Evolutionary conservation across 2,797 vertebrate species (phyloP), one percentile per base, ranked within the genome.

Genomic region (Diplodus puntazzo): DNA sequence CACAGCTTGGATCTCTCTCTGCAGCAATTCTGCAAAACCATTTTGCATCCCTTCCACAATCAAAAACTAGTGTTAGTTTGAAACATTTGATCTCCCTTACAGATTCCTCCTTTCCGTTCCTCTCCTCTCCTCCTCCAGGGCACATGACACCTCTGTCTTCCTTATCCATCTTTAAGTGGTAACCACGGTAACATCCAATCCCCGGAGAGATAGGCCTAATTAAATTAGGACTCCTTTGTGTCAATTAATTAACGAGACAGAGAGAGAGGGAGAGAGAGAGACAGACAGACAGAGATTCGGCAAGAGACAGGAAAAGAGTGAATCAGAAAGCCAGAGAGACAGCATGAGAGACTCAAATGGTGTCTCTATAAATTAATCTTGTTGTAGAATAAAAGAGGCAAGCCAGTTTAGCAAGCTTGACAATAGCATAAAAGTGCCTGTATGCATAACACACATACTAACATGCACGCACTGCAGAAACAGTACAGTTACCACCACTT

Each of bases 141-240:
- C 86, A 77, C 79, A 90, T 91, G 90, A 92, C 90, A 92, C 90
- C 87, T 92, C 84, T 86, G 88, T 88, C 84, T 87, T 88, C 84
- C 84, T 92, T 88, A 91, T 91, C 92, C 94, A 94, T 92, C 92
- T 95, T 95, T 94, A 94, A 95, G 91, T 93, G 94, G 91, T 96
- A 95, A 95, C 94, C 94, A 94, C 87, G 90, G 94, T 94, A 94
- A 95, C 92, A 90, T 90, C 90, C 92, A 93, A 93, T 95, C 92
- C 93, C 95, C 69, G 77, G 93, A 94, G 95, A 95, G 92, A 93
- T 94, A 88, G 94, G 89, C 87, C 94, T 96, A 95, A 96, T 96
- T 96, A 93, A 96, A 96, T 96, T 95, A 96, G 90, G 91, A 91
- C 85, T 93, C 93, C 94, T 96, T 96, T 95, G 93, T 96, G 94